Percentiles rank a stretch among this genome's conserved stretches.
These are phyloP conservation scores for Pocillopora damicornis DNA, from an alignment of 64 coral and sea anemone species.

Conservation along the genomic window DNA sequence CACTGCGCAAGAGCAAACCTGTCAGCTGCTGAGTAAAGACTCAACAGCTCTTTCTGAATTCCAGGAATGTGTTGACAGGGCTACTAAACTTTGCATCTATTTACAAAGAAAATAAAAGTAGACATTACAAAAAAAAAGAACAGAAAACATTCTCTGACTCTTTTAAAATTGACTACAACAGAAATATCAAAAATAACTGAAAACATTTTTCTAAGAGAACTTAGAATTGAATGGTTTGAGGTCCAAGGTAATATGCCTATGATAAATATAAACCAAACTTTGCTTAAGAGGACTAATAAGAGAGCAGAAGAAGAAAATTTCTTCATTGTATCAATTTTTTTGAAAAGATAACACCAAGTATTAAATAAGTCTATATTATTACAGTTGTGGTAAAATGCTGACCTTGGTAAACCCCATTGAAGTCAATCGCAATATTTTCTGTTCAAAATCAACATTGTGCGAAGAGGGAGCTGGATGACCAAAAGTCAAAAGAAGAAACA, in stretches of 20 bases:
- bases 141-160: too few species aligned
- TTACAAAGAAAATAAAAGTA: background rate
- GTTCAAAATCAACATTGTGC: conserved; percentile 56
- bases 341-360: background rate
- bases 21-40: conserved; percentile 84
- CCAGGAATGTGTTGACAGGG: conserved; percentile 83
- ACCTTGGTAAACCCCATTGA: conserved; percentile 96
- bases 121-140: too few species aligned
- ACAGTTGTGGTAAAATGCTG: background rate
- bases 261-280: too few species aligned
- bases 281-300: too few species aligned
- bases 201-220: too few species aligned
- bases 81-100: conserved; percentile 82
- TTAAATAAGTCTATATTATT: background rate
- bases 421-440: conserved; percentile 77
- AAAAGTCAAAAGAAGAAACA: background rate
- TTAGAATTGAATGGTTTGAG: too few species aligned
- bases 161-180: background rate
- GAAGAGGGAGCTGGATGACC: conserved; percentile 42
- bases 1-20: background rate
- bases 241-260: too few species aligned
- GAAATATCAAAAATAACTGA: too few species aligned
- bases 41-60: conserved; percentile 85
- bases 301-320: background rate
- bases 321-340: background rate